These are phyloP conservation scores for Metaphire vulgaris DNA, from an alignment of 1,140 invertebrate species.

Conservation along the genomic window DNA sequence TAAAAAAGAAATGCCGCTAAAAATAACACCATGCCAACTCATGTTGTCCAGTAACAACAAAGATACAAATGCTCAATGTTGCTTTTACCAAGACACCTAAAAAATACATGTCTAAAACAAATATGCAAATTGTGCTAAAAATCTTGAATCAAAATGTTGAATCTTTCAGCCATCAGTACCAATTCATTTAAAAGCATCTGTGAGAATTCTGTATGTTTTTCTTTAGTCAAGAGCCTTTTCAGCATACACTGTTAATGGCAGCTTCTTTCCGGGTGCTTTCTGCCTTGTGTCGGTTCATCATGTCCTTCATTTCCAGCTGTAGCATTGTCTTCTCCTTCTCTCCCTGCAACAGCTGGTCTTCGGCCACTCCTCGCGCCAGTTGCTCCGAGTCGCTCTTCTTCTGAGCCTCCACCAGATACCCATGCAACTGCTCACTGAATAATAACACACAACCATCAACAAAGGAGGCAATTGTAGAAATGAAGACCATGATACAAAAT, in stretches of 20 bases:
- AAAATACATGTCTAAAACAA: no score
- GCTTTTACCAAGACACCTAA: no score
- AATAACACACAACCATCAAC: neutral
- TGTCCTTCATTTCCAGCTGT: conserved; percentile 84
- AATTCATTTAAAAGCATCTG: no score
- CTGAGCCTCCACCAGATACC: neutral
- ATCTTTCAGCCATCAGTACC: no score
- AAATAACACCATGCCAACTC: no score
- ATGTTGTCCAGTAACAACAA: no score
- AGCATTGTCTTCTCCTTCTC: conserved; percentile 97
- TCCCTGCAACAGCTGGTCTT: conserved; percentile 86
- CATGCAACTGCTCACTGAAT: neutral
- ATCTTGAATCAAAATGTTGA: no score
- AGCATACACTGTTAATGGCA: conserved; percentile 59
- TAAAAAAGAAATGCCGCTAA: no score
- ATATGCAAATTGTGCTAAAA: no score
- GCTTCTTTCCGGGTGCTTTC: conserved; percentile 75
- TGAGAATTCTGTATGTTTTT: no score
- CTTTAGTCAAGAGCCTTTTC: no score
- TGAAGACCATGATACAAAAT: neutral
- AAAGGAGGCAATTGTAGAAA: neutral
- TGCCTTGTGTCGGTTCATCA: conserved; percentile 72
- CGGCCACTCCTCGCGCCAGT: conserved; percentile 55
- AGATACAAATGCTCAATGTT: no score
- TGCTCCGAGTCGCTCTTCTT: neutral